These are phyloP conservation scores for Gortyna flavago DNA, from an alignment of 2,888 invertebrate species.

Conservation along the genomic window DNA sequence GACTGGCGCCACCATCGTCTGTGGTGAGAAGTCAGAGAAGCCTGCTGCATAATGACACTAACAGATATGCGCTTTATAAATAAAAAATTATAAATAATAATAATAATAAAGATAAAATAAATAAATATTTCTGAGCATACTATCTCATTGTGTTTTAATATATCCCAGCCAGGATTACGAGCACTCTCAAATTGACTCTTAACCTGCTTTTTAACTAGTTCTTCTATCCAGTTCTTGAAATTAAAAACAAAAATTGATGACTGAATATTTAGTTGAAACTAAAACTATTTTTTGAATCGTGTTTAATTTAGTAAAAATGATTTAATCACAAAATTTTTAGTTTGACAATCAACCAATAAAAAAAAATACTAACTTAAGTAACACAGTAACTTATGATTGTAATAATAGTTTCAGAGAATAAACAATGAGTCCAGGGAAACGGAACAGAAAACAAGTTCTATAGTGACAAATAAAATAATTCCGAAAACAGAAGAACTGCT, in stretches of 20 bases:
- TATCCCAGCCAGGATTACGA: not conserved
- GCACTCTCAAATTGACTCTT: not conserved
- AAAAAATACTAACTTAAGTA: no score
- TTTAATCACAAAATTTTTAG: not conserved
- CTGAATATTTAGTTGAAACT: no score
- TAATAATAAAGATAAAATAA: not conserved
- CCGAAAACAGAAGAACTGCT: not conserved
- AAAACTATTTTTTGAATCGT: no score
- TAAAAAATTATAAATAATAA: not conserved
- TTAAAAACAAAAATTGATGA: no score
- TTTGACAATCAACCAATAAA: not conserved
- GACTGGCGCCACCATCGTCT: constrained; percentile 92
- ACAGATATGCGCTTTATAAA: not conserved
- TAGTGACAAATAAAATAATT: not conserved
- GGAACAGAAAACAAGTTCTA: not conserved
- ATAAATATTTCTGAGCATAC: not conserved
- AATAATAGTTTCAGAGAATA: not conserved
- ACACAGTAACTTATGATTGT: not conserved
- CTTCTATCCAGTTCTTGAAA: not conserved
- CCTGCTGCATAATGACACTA: constrained; percentile 83
- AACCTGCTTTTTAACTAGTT: not conserved
- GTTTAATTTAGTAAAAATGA: no score
- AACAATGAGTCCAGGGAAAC: not conserved
- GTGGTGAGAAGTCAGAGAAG: constrained; percentile 92
- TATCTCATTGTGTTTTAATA: not conserved